Percentiles rank a stretch among this genome's conserved stretches.
phyloP scores from a whole-genome alignment of 2,888 invertebrate genomes.

The Rhaphigaster nebulosa region DNA sequence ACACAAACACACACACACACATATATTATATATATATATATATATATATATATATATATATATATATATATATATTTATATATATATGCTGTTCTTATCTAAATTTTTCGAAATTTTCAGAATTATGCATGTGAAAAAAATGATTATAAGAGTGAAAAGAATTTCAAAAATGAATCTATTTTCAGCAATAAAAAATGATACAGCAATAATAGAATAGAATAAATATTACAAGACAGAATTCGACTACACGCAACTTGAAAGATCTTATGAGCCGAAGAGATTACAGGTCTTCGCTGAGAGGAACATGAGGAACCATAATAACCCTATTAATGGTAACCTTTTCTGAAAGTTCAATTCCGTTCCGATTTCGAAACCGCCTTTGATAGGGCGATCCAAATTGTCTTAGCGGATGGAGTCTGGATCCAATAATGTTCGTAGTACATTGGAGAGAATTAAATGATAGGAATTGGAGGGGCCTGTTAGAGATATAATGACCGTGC shows the following conservation, averaged over 20 bases:
- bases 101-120: too few relatives aligned
- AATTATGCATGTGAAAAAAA: too few relatives aligned
- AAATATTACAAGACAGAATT: neutral
- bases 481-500: conserved; percentile 41
- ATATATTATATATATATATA: too few relatives aligned
- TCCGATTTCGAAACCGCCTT: conserved; percentile 50
- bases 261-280: conserved; percentile 12
- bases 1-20: too few relatives aligned
- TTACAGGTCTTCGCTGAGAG: conserved; percentile 4
- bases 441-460: conserved; percentile 23
- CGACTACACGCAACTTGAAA: neutral
- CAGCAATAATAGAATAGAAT: neutral
- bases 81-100: too few relatives aligned
- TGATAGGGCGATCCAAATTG: conserved; percentile 40
- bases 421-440: conserved; percentile 48
- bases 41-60: too few relatives aligned
- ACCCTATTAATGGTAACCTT: conserved; percentile 39
- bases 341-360: conserved; percentile 49
- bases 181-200: neutral
- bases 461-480: conserved; percentile 39
- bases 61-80: too few relatives aligned
- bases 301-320: conserved; percentile 42
- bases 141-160: neutral
- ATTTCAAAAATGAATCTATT: neutral
- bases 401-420: conserved; percentile 6